Percentiles rank a stretch among this genome's conserved stretches.
These are phyloP conservation scores for Melanotaenia nigrans DNA, from an alignment of 2,797 vertebrate species.

Conservation along the genomic window DNA sequence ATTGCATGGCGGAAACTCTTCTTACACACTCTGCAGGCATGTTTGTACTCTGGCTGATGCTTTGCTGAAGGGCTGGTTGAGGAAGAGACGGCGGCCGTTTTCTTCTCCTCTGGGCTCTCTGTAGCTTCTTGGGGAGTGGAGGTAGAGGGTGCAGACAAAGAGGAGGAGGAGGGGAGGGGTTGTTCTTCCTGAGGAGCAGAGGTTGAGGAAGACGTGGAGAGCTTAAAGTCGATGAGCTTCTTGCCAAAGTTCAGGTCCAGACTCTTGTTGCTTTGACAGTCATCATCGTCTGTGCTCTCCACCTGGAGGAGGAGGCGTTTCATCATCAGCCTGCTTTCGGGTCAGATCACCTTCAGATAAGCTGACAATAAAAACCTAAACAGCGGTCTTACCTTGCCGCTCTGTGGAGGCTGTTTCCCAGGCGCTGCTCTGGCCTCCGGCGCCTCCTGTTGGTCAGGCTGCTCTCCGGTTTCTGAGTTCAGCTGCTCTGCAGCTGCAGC, in stretches of 20 bases:
- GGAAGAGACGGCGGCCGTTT: constrained; percentile 17
- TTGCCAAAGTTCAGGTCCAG: constrained; percentile 94
- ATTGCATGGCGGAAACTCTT: constrained; percentile 94
- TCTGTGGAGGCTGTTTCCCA: constrained; percentile 21
- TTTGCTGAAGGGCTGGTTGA: constrained; percentile 59
- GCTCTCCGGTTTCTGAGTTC: constrained; percentile 22
- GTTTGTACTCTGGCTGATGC: constrained; percentile 86
- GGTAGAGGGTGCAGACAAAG: constrained; percentile 51
- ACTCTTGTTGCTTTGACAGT: constrained; percentile 93
- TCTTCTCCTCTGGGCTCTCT: constrained; percentile 40
- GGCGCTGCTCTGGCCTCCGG: constrained; percentile 26
- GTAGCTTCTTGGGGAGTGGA: constrained; percentile 1
- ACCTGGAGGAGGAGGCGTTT: constrained; percentile 18
- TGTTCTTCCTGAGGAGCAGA: constrained; percentile 62
- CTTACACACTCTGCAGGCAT: constrained; percentile 87
- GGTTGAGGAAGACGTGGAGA: constrained; percentile 54
- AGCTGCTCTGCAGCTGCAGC: constrained; percentile 12
- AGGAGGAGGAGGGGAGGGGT: constrained; percentile 42
- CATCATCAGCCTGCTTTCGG: not conserved
- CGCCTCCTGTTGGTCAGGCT: constrained; percentile 54
- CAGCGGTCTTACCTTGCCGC: constrained; percentile 51
- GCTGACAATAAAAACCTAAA: not conserved
- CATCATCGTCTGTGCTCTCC: constrained; percentile 81
- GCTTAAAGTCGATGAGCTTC: constrained; percentile 92
- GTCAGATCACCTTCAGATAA: too few species aligned